These are phyloP conservation scores for Drosophila phalerata DNA, from an alignment of 2,888 invertebrate species.

Conservation along the genomic window DNA sequence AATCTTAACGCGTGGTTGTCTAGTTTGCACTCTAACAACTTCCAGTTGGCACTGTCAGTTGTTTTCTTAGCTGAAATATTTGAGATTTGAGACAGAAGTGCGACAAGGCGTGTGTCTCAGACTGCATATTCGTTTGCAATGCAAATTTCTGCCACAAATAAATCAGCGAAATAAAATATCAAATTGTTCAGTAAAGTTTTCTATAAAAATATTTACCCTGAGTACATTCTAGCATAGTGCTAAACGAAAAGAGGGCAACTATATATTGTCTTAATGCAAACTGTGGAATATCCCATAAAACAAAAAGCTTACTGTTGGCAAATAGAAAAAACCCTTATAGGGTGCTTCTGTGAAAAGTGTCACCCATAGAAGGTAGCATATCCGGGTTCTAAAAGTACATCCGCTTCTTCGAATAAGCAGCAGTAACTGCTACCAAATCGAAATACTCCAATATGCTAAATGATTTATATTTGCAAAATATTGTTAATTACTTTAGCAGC, in stretches of 20 bases:
- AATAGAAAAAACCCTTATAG: constrained; percentile 6
- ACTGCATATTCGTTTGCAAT: constrained; percentile 27
- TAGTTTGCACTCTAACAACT: constrained; percentile 74
- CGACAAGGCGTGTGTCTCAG: constrained; percentile 53
- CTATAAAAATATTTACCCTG: neutral
- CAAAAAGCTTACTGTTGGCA: neutral
- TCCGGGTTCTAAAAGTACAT: constrained; percentile 1
- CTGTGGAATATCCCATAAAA: constrained; percentile 7
- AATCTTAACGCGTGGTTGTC: constrained; percentile 54
- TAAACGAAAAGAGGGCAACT: neutral
- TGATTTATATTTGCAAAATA: neutral
- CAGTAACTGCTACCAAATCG: neutral
- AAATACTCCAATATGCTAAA: neutral
- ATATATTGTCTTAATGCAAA: neutral
- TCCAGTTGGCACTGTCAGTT: constrained; percentile 52
- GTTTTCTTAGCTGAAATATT: constrained; percentile 43
- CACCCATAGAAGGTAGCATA: neutral
- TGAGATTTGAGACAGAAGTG: constrained; percentile 63
- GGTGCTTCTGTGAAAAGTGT: neutral
- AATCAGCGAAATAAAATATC: constrained; percentile 13
- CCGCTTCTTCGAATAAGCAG: neutral
- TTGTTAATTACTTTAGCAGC: neutral
- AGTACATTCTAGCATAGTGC: constrained; percentile 10
- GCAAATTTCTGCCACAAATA: constrained; percentile 39
- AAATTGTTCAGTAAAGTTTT: constrained; percentile 12